Evolutionary conservation across 2,797 vertebrate species (phyloP), one percentile per base, ranked within the genome.

Genomic region (Meda fulgida): DNA sequence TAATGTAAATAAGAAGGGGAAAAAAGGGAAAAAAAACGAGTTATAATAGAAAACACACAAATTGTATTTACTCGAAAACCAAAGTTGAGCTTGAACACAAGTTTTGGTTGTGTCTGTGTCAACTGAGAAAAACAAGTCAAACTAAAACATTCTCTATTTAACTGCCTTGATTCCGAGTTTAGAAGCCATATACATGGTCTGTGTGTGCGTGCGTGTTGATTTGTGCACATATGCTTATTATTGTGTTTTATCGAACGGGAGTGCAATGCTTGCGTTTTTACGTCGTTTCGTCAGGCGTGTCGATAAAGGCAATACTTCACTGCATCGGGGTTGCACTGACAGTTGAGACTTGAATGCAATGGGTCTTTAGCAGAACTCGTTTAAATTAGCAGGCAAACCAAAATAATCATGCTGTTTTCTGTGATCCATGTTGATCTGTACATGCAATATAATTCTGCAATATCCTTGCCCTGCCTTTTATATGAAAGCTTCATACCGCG

Each of bases 41-140:
- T 29, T 70, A 31, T 72, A 90, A 93, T 86, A 90, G 89, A 92
- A 93, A 93, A 93, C 94, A 93, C 94, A 92, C 92, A 94, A 92
- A 93, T 95, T 93, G 93, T 95, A 94, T 95, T 92, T 94, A 95
- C 85, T 94, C 92, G 91, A 67, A 96, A 95, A 96, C 95, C 95
- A 96, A 96, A 96, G 95, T 94, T 95, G 95, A 95, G 95, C 94
- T 95, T 85, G 91, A 95, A 95, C 94, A 94, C 94, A 93, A 95
- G 94, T 94, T 96, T 91, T 93, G 93, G 92, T 95, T 94, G 93
- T 95, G 94, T 95, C 94, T 94, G 91, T 95, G 94, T 96, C 93
- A 95, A 94, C 94, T 93, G 90, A 93, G 93, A 93, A 93, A 94
- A 91, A 92, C 92, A 89, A 80, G 81, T 85, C 67, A 91, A 93